These are phyloP conservation scores for Platygyra sinensis DNA, from an alignment of 64 coral and sea anemone species.

Conservation along the genomic window DNA sequence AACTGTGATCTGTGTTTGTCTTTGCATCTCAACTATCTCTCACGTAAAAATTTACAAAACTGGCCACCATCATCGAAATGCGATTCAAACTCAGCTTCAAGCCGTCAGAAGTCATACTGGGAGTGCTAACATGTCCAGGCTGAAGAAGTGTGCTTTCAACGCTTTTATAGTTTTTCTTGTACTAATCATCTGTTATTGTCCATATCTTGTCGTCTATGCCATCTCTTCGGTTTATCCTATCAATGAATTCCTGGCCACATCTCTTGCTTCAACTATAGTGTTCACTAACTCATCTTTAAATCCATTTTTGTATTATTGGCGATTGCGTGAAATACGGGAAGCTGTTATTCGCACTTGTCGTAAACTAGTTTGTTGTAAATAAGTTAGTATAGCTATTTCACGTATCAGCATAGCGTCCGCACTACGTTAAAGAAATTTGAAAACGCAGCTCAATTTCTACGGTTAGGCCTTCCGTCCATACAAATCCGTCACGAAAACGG, in stretches of 20 bases:
- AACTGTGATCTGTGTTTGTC: background rate
- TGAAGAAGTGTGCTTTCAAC: conserved; percentile 1
- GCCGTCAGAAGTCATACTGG: background rate
- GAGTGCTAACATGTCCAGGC: background rate
- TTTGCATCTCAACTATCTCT: background rate
- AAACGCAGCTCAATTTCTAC: no score
- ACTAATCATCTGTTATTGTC: conserved; percentile 11
- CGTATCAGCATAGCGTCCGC: background rate
- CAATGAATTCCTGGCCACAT: background rate
- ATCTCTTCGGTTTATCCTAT: background rate
- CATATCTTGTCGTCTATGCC: conserved; percentile 17
- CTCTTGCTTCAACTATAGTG: background rate
- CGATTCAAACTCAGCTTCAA: conserved; percentile 1
- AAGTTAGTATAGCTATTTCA: background rate
- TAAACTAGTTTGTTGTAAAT: background rate
- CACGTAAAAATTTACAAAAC: conserved; percentile 8
- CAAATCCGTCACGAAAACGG: no score
- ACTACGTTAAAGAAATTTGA: no score
- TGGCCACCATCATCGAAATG: background rate
- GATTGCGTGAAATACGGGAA: background rate
- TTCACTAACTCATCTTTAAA: conserved; percentile 22
- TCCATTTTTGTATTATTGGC: conserved; percentile 15
- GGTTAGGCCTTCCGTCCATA: no score
- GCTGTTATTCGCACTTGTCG: background rate
- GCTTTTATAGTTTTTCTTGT: conserved; percentile 15